These are phyloP conservation scores for Echiichthys vipera DNA, from an alignment of 2,797 vertebrate species.

Conservation along the genomic window DNA sequence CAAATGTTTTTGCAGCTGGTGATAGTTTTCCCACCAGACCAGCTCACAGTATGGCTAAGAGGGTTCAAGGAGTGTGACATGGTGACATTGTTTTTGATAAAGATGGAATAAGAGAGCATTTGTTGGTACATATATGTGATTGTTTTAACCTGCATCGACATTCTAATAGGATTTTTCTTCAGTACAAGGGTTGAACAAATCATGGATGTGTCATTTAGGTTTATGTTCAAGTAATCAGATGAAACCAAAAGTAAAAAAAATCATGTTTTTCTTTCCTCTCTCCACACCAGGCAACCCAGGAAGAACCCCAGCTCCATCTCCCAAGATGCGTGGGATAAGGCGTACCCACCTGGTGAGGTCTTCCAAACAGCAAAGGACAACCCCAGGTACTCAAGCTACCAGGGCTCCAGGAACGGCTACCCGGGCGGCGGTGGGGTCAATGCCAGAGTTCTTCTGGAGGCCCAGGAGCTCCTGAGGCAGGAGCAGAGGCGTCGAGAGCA, in stretches of 20 bases:
- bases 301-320: conserved; percentile 93
- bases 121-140: background rate
- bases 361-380: conserved; percentile 96
- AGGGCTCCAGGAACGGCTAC: conserved; percentile 89
- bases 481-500: conserved; percentile 95
- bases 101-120: no score
- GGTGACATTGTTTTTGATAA: background rate
- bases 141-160: background rate
- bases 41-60: background rate
- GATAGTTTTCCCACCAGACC: background rate
- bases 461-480: conserved; percentile 96
- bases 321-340: conserved; percentile 96
- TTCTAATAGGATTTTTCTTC: background rate
- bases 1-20: conserved; percentile 7
- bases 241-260: background rate
- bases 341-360: conserved; percentile 89
- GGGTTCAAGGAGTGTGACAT: conserved; percentile 1
- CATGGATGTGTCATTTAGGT: background rate
- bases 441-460: conserved; percentile 94
- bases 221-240: background rate
- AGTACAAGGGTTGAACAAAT: background rate
- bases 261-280: background rate
- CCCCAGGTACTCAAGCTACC: conserved; percentile 95
- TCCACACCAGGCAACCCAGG: conserved; percentile 67
- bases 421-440: conserved; percentile 87